A percentile compares a stretch with the other conserved stretches of the same genome.
Conservation (phyloP, 2,888 invertebrate genomes). For the Campopleginae sp. region DNA sequence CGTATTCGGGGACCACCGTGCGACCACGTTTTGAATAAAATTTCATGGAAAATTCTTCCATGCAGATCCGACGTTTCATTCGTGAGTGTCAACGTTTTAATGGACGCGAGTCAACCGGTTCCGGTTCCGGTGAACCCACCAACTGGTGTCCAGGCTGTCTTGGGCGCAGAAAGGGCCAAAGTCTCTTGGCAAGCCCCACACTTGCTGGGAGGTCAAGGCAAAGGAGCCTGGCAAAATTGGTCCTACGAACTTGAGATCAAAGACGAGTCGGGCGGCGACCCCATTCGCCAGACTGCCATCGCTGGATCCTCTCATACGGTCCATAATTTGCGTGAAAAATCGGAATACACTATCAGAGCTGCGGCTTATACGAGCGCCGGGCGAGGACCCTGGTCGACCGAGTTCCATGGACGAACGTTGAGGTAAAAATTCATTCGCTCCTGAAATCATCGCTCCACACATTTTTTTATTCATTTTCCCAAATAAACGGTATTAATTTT, state of each 20-base stretch:
- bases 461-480: background rate
- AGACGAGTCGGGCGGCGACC: slow-evolving; percentile 84
- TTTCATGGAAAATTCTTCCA: background rate
- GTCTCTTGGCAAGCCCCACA: slow-evolving; percentile 94
- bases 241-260: slow-evolving; percentile 90
- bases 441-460: background rate
- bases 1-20: too few relatives aligned
- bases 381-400: slow-evolving; percentile 92
- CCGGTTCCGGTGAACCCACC: slow-evolving; percentile 93
- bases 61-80: slow-evolving; percentile 84
- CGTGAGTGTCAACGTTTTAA: slow-evolving; percentile 84
- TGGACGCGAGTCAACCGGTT: slow-evolving; percentile 89
- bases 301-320: slow-evolving; percentile 88
- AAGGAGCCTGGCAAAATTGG: slow-evolving; percentile 90
- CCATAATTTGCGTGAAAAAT: slow-evolving; percentile 89
- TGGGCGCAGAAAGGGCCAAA: slow-evolving; percentile 90
- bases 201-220: slow-evolving; percentile 88
- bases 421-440: slow-evolving; percentile 76
- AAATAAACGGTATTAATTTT: background rate
- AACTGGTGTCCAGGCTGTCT: slow-evolving; percentile 91
- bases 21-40: background rate
- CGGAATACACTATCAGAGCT: slow-evolving; percentile 91
- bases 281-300: slow-evolving; percentile 84
- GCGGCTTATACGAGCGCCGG: slow-evolving; percentile 92
- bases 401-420: slow-evolving; percentile 90